These are phyloP conservation scores for Lamprotornis superbus DNA, from an alignment of 2,113 vertebrate species.

Conservation along the genomic window DNA sequence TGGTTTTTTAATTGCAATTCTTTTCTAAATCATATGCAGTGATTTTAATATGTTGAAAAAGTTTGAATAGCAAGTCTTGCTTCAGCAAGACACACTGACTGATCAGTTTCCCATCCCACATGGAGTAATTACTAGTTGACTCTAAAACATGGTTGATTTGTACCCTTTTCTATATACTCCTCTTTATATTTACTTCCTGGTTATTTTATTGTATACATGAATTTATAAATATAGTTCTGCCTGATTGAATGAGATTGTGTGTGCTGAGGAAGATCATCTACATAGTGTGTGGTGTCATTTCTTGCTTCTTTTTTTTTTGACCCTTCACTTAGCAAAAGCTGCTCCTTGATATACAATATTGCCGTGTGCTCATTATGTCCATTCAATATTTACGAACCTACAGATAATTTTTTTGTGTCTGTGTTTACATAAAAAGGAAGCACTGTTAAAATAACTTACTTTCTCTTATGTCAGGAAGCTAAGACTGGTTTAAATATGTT, in stretches of 20 bases:
- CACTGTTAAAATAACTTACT: not conserved
- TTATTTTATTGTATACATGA: not conserved
- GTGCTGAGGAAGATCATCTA: not conserved
- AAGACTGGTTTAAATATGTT: not conserved
- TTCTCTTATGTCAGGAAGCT: not conserved
- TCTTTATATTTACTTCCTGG: not conserved
- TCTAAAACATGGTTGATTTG: not conserved
- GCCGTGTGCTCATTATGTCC: not conserved
- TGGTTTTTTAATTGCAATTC: not conserved
- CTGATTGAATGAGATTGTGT: not conserved
- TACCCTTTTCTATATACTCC: not conserved
- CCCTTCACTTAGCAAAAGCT: not conserved
- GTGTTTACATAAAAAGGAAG: not conserved
- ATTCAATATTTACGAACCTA: not conserved
- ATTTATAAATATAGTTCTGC: not conserved
- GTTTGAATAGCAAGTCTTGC: not conserved
- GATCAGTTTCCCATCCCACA: not conserved
- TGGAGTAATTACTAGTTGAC: not conserved
- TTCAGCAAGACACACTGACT: not conserved
- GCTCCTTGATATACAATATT: not conserved
- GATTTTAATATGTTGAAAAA: not conserved
- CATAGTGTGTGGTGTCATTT: accelerated
- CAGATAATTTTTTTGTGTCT: not conserved
- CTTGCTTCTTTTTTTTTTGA: not conserved
- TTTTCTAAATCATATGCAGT: not conserved